Evolutionary conservation across 2,113 vertebrate species (phyloP), one percentile per base, ranked within the genome.

Genomic region (Elachura formosa): DNA sequence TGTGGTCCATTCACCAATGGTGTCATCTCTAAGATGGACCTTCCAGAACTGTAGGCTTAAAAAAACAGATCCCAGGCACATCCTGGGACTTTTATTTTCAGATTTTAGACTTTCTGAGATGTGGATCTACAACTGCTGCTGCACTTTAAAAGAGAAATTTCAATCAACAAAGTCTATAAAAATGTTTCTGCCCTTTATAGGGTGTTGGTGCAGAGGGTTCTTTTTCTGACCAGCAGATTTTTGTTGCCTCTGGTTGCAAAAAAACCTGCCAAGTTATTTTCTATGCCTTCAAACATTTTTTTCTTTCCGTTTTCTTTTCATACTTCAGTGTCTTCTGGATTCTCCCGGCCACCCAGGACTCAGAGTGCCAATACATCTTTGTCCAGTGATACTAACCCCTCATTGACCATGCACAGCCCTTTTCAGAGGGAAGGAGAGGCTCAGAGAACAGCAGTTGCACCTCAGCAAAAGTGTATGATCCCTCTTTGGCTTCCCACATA

Each of bases 381-480:
- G 14, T 38, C 11, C 11, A 56, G 22, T n/a, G 13, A 31, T 23
- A 92, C 20, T 14, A 81, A 4, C 7, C 23, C 2, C 34, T 67
- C 5, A 2, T 11, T 41, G 45, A 18, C 34, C 6, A 14, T 15
- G 11, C 10, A 61, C 36, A 45, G 24, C 12, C 6, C 12, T 67
- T 87, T 87, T 45, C 69, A 74, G n/a, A 40, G 4, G 10, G 11
- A 34, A 81, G 22, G 45, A 68, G 62, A 73, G 45, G 28, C 38
- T 75, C 46, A 20, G 66, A 58, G 18, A 63, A 31, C 21, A 64
- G 36, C 49, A 80, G 22, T 1, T 34, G 22, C 0, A 0, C 36
- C 41, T 64, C 19, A 85, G 28, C 13, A 78, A 22, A 75, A 45
- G 12, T 20, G 1, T 0, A 0, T 10, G 5, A n/a, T 31, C 31